phyloP scores from a whole-genome alignment of 2,888 invertebrate species.

The Seira ritae region DNA sequence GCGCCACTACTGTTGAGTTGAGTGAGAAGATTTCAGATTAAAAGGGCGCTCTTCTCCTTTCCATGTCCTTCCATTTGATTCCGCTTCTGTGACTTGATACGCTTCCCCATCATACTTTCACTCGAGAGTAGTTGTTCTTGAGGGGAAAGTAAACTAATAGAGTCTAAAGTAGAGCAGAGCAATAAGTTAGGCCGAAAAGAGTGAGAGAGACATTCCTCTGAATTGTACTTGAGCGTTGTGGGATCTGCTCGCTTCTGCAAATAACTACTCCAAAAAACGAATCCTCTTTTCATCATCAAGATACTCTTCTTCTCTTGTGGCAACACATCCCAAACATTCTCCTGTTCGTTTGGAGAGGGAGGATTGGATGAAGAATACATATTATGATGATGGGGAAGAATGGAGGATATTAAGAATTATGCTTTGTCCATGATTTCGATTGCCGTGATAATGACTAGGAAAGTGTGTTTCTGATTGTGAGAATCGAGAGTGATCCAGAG shows the following conservation, averaged over 20 bases:
- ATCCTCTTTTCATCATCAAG: background rate
- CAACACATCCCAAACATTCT: background rate
- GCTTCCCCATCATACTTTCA: background rate
- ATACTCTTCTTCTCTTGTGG: background rate
- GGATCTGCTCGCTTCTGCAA: constrained; percentile 11
- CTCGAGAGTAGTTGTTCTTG: background rate
- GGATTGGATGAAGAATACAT: background rate
- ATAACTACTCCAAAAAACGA: constrained; percentile 10
- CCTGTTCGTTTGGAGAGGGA: background rate
- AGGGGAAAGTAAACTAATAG: constrained; percentile 11
- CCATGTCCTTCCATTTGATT: constrained; percentile 17
- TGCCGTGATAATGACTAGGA: constrained; percentile 8
- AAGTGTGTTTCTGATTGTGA: background rate
- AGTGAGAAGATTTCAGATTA: background rate
- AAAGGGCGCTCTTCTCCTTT: background rate
- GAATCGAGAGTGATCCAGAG: background rate
- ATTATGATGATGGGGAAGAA: constrained; percentile 4
- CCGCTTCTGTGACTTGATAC: constrained; percentile 10
- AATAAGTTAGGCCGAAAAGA: constrained; percentile 2
- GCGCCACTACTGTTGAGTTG: too few species aligned
- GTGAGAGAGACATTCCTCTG: constrained; percentile 23
- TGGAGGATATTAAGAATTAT: background rate
- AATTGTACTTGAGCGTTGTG: constrained; percentile 15
- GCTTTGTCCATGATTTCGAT: constrained; percentile 15
- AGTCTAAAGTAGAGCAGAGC: constrained; percentile 11